Percentiles rank a stretch among this genome's conserved stretches.
Evolutionary conservation across 2,113 vertebrate species (phyloP).

Genomic region (Rhodinocichla rosea): DNA sequence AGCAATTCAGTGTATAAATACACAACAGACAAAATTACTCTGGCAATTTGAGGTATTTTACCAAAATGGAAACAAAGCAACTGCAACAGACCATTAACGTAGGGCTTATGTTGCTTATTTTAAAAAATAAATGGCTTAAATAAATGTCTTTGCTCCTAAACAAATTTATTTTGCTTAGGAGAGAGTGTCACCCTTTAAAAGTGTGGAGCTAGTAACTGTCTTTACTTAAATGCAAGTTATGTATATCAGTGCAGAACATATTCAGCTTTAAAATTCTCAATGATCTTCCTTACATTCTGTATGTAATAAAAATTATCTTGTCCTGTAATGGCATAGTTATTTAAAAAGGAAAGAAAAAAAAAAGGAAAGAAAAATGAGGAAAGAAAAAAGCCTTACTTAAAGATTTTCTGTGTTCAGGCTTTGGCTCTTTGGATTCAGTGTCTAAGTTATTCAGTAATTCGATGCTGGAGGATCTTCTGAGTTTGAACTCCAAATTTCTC

Average conservation of each 20-base stretch:
- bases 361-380: constrained; percentile 2
- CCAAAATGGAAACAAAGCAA: constrained; percentile 65
- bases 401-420: constrained; percentile 84
- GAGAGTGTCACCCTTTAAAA: constrained; percentile 42
- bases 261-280: constrained; percentile 37
- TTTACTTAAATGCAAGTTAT: constrained; percentile 60
- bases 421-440: constrained; percentile 78
- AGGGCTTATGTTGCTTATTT: constrained; percentile 58
- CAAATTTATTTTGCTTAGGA: constrained; percentile 61
- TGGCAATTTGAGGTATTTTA: constrained; percentile 47
- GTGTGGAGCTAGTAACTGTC: constrained; percentile 53
- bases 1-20: constrained; percentile 39
- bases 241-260: constrained; percentile 49
- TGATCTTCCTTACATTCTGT: constrained; percentile 22
- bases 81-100: constrained; percentile 45
- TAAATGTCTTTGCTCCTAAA: constrained; percentile 34
- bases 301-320: constrained; percentile 54
- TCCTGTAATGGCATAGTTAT: constrained; percentile 9
- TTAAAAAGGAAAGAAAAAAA: constrained; percentile 6
- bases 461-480: constrained; percentile 80
- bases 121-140: constrained; percentile 61
- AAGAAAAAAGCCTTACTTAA: constrained; percentile 76
- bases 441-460: constrained; percentile 77
- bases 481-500: constrained; percentile 66
- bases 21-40: constrained; percentile 49